phyloP scores from a whole-genome alignment of 2,888 invertebrate genomes.

The Stratiomys singularior region DNA sequence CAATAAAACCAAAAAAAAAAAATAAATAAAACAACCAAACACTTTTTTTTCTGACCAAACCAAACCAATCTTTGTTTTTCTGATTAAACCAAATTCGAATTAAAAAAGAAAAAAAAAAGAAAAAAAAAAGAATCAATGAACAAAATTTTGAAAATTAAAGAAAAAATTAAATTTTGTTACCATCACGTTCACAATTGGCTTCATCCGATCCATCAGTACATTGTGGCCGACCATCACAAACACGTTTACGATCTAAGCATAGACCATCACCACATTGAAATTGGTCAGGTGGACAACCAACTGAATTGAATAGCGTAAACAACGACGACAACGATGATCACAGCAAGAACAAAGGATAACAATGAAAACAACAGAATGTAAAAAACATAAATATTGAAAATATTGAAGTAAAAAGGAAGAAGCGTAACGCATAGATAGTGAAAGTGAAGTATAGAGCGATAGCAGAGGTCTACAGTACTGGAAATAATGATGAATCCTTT shows the following conservation, averaged over 20 bases:
- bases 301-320: not conserved
- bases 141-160: too few species aligned
- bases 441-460: too few species aligned
- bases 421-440: too few species aligned
- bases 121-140: too few species aligned
- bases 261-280: constrained; percentile 62
- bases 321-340: constrained; percentile 1
- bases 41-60: too few species aligned
- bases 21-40: too few species aligned
- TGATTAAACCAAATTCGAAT: too few species aligned
- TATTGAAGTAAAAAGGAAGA: not conserved
- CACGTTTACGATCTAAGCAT: constrained; percentile 65
- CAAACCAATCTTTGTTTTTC: too few species aligned
- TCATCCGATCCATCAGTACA: constrained; percentile 71
- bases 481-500: too few species aligned
- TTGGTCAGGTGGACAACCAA: constrained; percentile 35
- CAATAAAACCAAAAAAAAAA: too few species aligned
- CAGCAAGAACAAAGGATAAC: not conserved
- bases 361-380: constrained; percentile 1
- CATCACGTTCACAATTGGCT: constrained; percentile 58
- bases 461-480: too few species aligned
- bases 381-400: not conserved
- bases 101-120: too few species aligned
- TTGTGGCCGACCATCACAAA: constrained; percentile 71
- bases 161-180: constrained; percentile 51